Conservation (phyloP, 1,140 invertebrate species). For the Marisa cornuarietis region DNA sequence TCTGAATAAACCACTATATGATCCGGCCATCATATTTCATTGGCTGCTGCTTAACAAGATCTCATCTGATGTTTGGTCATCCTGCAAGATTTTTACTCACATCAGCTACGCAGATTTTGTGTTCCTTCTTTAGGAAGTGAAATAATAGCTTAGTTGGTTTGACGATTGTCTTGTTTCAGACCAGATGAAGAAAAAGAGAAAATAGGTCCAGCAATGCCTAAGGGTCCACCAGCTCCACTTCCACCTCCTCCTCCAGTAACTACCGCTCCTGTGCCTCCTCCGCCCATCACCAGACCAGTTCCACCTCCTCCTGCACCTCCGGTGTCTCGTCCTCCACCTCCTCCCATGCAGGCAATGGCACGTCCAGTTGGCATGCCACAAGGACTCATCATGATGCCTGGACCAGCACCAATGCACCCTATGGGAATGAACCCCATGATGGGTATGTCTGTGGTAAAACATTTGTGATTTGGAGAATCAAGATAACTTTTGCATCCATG, state of each 20-base stretch:
- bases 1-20: too few species aligned
- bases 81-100: too few species aligned
- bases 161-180: constrained; percentile 39
- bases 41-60: too few species aligned
- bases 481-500: too few species aligned
- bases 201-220: constrained; percentile 67
- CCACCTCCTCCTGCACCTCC: constrained; percentile 32
- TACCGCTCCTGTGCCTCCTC: constrained; percentile 34
- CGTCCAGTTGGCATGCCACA: constrained; percentile 38
- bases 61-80: too few species aligned
- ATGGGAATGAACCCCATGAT: constrained; percentile 17
- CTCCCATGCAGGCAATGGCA: constrained; percentile 32
- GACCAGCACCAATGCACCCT: constrained; percentile 19
- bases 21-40: too few species aligned
- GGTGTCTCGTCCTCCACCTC: constrained; percentile 32
- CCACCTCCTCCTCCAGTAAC: constrained; percentile 47
- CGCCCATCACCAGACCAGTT: constrained; percentile 51
- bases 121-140: too few species aligned
- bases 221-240: constrained; percentile 32
- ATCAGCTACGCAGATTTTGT: too few species aligned
- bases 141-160: too few species aligned
- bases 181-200: constrained; percentile 92
- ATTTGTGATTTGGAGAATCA: neutral
- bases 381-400: constrained; percentile 45
- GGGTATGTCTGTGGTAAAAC: neutral